These are phyloP conservation scores for Vanessa atalanta DNA, from an alignment of 1,140 invertebrate species.

Conservation along the genomic window DNA sequence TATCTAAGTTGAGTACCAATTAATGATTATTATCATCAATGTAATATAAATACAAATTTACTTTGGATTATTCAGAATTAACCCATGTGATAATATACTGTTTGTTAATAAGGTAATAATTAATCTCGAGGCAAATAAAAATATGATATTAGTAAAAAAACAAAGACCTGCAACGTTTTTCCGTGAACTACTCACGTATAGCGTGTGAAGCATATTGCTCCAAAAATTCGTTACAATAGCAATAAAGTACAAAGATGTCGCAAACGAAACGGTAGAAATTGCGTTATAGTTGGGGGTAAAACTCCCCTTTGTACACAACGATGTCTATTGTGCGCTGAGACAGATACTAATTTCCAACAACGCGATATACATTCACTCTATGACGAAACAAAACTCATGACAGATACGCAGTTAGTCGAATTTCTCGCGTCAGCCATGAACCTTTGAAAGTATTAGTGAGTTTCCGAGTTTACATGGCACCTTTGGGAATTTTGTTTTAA, in stretches of 20 bases:
- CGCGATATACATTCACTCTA: slow-evolving; percentile 32
- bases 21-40: no score
- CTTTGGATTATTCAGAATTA: no score
- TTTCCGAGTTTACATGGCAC: slow-evolving; percentile 6
- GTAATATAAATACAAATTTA: no score
- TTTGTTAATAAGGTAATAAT: no score
- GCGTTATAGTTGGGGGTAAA: slow-evolving; percentile 50
- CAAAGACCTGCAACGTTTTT: neutral
- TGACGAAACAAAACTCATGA: slow-evolving; percentile 36
- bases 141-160: neutral
- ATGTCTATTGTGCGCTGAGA: slow-evolving; percentile 45
- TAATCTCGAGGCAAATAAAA: no score
- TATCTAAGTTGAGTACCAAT: no score
- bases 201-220: neutral
- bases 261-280: slow-evolving; percentile 48
- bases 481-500: neutral
- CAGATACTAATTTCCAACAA: slow-evolving; percentile 55
- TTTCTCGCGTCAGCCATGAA: slow-evolving; percentile 25
- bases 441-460: slow-evolving; percentile 17
- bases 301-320: slow-evolving; percentile 53
- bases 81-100: no score
- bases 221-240: slow-evolving; percentile 11
- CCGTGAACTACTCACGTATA: neutral
- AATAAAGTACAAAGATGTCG: slow-evolving; percentile 37
- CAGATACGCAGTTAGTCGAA: slow-evolving; percentile 18